Evolutionary conservation across 2,113 vertebrate genomes (phyloP), one percentile per base, ranked within the genome.

Genomic region (Seriola dumerili): DNA sequence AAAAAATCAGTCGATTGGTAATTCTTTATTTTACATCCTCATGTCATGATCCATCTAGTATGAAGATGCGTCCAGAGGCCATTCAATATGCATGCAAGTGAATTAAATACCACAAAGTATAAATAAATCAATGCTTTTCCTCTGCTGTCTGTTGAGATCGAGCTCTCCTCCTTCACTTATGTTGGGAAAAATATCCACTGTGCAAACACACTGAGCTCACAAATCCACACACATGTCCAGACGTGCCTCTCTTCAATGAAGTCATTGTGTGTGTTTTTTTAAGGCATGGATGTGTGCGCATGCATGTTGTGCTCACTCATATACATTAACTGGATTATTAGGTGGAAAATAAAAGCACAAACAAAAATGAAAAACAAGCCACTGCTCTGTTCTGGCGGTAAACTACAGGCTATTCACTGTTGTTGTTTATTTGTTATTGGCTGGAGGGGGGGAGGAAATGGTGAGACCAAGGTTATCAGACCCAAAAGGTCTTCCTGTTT

Each of bases 401-500:
- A 86, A 91, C 78, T 5, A 10, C 59, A 77, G 23, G 16, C 69
- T 32, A 55, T 83, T 92, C 80, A 83, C 63, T 44, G 71, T 85
- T 84, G 83, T 88, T 89, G 63, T 90, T 75, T 85, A 48, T 78
- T 71, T 89, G 75, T 86, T 76, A 36, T 34, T 85, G 65, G 76
- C 71, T 72, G 48, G 17, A 73, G 62, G 70, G 62, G 29, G 40
- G 58, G 75, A 54, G 72, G 77, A 66, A 80, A 69, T 14, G 58
- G 48, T 13, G 54, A 89, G 76, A 61, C 73, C 80, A 89, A 91
- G 84, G 92, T 93, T 92, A 93, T 91, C 85, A 71, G 78, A 0
- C 79, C 81, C 71, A 62, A 86, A 94, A 77, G 82, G 85, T 80
- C 82, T 93, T 92, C 90, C 90, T 92, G 91, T 93, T 91, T 86